Evolutionary conservation across 2,797 vertebrate genomes (phyloP), one percentile per base, ranked within the genome.

Genomic region (Chelon auratus): DNA sequence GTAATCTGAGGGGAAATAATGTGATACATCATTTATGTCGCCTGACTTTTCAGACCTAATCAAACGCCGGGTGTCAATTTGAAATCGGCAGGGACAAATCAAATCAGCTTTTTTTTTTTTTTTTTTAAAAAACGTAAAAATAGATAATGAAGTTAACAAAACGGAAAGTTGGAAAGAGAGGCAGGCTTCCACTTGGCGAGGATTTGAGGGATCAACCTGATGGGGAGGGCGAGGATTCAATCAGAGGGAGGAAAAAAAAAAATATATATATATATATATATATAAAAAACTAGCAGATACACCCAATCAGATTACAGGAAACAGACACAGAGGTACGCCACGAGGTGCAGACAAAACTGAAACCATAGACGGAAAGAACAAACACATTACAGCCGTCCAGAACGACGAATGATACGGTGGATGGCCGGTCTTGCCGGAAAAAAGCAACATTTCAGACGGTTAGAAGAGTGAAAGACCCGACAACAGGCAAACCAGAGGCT

Each of bases 11-110:
- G 9, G 10, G 65, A 77, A 75, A 70, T 68, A 43, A 85, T 84
- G 48, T 62, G 43, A 82, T 12, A 42, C 70, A 56, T 85, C 58
- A 60, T 80, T 89, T 68, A 76, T 86, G 87, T 87, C 56, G 58
- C 80, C 78, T 68, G 81, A 77, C 76, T 83, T 86, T 83, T 79
- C 68, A 54, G 42, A 63, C 54, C 7, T 6, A 65, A 72, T 78
- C 65, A 81, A 68, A 83, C 4, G 22, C 64, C 3, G 51, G 65
- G 74, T 59, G 83, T 82, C 76, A 70, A 18, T 57, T 64, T 63
- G 48, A 78, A 83, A 74, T 67, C 84, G 51, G 73, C 10, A 72
- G 55, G 51, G 53, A 82, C 62, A 52, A 57, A 50, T 73, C 20
- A 18, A 72, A 71, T 53, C 74, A 37, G 6, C 0, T 33, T 33